phyloP scores from a whole-genome alignment of 2,888 invertebrate species.

The Taphrorychus bicolor region DNA sequence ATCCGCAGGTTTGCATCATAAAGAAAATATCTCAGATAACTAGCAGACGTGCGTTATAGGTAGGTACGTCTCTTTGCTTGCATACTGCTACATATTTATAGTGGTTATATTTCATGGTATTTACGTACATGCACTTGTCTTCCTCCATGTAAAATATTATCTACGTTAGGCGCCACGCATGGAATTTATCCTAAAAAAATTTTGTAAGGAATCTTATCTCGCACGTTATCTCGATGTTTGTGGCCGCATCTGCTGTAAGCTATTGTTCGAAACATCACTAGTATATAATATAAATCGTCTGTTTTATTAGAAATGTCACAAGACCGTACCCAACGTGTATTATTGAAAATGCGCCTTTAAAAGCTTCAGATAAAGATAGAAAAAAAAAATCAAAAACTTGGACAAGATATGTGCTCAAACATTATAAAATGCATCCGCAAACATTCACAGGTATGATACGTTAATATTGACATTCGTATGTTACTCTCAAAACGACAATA shows the following conservation, averaged over 20 bases:
- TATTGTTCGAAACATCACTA: constrained; percentile 1
- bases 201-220: constrained; percentile 7
- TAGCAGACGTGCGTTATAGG: constrained; percentile 22
- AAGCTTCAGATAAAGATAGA: constrained; percentile 1
- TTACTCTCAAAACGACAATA: constrained; percentile 38
- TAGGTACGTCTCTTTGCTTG: constrained; percentile 18
- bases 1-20: constrained; percentile 11
- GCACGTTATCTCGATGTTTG: constrained; percentile 1
- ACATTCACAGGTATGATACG: constrained; percentile 22
- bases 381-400: constrained; percentile 25
- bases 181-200: constrained; percentile 15
- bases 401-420: constrained; percentile 19
- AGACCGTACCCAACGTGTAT: too few species aligned
- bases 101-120: constrained; percentile 31
- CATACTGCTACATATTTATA: constrained; percentile 35
- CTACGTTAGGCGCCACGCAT: constrained; percentile 28
- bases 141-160: constrained; percentile 23
- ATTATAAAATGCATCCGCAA: constrained; percentile 29
- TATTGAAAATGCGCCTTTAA: not conserved
- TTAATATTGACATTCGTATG: constrained; percentile 37
- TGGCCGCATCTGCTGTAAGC: constrained; percentile 4
- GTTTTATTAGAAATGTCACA: too few species aligned
- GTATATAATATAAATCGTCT: too few species aligned
- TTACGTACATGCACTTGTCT: constrained; percentile 32
- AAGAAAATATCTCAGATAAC: constrained; percentile 28